These are phyloP conservation scores for Galerucella nymphaeae DNA, from an alignment of 2,888 invertebrate genomes.

Conservation along the genomic window DNA sequence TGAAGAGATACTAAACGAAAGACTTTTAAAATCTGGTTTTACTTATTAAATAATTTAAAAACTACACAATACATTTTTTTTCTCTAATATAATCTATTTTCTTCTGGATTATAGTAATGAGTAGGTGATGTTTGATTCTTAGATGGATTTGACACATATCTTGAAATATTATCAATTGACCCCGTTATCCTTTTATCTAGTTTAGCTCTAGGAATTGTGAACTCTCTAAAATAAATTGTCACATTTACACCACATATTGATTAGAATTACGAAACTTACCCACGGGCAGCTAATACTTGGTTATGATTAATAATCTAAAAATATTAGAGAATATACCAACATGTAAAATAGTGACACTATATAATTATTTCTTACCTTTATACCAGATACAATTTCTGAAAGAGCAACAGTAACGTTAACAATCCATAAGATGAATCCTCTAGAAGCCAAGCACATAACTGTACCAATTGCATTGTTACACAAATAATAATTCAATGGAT, in stretches of 20 bases:
- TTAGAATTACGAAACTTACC: background rate
- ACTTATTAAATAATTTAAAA: too few species aligned
- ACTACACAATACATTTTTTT: background rate
- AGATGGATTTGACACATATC: background rate
- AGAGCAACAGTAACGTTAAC: conserved; percentile 59
- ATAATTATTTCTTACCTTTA: conserved; percentile 36
- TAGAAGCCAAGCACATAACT: conserved; percentile 60
- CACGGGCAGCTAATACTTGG: background rate
- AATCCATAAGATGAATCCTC: conserved; percentile 65
- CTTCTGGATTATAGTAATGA: background rate
- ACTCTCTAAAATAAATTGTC: conserved; percentile 13
- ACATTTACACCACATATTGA: too few species aligned
- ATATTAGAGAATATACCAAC: conserved; percentile 2
- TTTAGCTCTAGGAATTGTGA: conserved; percentile 37
- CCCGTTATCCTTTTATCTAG: background rate
- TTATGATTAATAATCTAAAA: conserved; percentile 22
- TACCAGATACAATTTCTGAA: conserved; percentile 39
- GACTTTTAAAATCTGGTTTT: too few species aligned
- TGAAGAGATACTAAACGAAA: too few species aligned
- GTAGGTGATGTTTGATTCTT: background rate
- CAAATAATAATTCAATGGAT: background rate
- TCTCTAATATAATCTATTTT: background rate
- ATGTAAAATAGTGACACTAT: background rate
- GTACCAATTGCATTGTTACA: conserved; percentile 48
- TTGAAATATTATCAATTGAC: background rate